A percentile compares a stretch with the other conserved stretches of the same genome.
phyloP scores from a whole-genome alignment of 2,113 vertebrate species.

The Nesoenas mayeri region DNA sequence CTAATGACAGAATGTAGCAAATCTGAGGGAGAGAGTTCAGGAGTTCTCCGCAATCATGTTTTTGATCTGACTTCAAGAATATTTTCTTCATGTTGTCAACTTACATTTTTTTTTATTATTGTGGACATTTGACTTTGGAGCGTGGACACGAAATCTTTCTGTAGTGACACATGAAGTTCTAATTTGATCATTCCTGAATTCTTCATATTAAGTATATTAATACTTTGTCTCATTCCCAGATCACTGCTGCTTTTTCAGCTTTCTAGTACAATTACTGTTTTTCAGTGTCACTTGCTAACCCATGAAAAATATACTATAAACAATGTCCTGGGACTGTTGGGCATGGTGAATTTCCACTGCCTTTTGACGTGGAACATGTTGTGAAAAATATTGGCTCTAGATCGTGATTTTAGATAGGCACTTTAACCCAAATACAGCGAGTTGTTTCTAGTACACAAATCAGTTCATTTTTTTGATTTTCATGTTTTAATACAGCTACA shows the following conservation, averaged over 20 bases:
- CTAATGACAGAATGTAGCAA: constrained; percentile 63
- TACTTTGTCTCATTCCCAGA: background rate
- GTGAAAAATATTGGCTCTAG: background rate
- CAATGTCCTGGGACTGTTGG: background rate
- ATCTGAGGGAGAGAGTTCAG: constrained; percentile 5
- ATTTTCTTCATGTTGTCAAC: background rate
- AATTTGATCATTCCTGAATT: background rate
- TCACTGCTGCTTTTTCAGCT: background rate
- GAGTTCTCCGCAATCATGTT: constrained; percentile 53
- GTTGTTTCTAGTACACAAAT: background rate
- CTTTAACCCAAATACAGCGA: background rate
- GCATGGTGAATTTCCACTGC: background rate
- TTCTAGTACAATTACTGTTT: background rate
- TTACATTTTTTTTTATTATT: background rate
- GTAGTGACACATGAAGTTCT: background rate
- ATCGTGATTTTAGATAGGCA: background rate
- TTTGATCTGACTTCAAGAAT: constrained; percentile 54
- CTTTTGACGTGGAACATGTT: constrained; percentile 1
- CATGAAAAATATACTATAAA: constrained; percentile 6
- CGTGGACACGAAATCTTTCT: background rate
- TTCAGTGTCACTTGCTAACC: background rate
- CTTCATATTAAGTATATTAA: background rate
- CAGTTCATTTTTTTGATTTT: background rate
- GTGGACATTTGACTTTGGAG: background rate
- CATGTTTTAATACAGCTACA: background rate